Base-by-base conservation (phyloP, 2,113 vertebrate species). In the Boleophthalmus pectinirostris region DNA sequence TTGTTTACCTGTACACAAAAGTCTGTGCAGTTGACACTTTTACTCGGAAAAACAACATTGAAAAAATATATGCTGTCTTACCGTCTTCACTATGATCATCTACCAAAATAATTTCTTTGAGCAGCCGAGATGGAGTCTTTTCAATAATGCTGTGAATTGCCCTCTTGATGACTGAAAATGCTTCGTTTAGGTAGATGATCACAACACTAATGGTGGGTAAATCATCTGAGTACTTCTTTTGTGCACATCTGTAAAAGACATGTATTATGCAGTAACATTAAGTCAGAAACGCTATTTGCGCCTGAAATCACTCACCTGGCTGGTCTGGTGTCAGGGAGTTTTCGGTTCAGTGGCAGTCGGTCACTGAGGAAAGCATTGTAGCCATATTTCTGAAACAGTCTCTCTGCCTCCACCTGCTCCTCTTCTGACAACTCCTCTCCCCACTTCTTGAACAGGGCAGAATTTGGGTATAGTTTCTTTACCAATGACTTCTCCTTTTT, bases 101-200 rank as follows among this genome's bases (percentile, higher is more conserved):
- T 66, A 96, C 93, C 73, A 96, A 91, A 64, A 95, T 88, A 69
- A 95, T 93, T 66, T 95, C 94, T 57, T 90, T 93, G 71, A 96
- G 78, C 67, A 95, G 79, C 9, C 3, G 85, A 54, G 89, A 35
- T 0, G 94, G 93, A 0, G 93, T 96, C 80, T 80, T 82, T 77
- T 94, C 86, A 5, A 95, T 92, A 74, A 95, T 66, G 79, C 93
- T 94, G 72, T 85, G 80, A 57, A 95, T 57, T 20, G 94, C 94
- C 56, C 92, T 75, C 35, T 94, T 88, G 70, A 96, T 87, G 66
- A 95, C 3, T 0, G 94, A 95, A 12, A 95, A 85, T 6, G 94
- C 92, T 81, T 96, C 95, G 0, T 96, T 82, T 80, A 94, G 56
- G 83, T 94, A 96, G 79, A 94, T 95, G 65, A 95, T 84, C 45